Evolutionary conservation across 2,113 vertebrate species (phyloP).

Genomic region (Typhlomys cinereus): DNA sequence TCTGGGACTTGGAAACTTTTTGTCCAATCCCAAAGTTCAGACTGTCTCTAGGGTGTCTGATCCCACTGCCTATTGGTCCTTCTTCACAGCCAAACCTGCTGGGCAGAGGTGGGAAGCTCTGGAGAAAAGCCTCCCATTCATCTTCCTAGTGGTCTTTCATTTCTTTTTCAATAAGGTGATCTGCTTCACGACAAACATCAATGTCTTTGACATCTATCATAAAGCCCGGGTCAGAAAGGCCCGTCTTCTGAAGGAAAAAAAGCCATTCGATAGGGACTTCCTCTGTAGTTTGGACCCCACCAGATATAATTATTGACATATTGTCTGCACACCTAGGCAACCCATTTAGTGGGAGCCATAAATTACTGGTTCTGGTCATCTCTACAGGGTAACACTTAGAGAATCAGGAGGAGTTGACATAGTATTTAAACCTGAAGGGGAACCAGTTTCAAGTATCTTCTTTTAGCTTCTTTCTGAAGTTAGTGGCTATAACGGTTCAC

Average conservation of each 20-base stretch:
- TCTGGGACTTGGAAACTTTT: neutral
- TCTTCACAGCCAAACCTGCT: slow-evolving; percentile 53
- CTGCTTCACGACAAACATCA: slow-evolving; percentile 84
- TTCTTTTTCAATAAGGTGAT: slow-evolving; percentile 86
- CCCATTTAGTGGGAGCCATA: slow-evolving; percentile 82
- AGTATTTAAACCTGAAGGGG: neutral
- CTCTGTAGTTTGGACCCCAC: slow-evolving; percentile 65
- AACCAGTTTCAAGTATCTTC: neutral
- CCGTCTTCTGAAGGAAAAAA: slow-evolving; percentile 86
- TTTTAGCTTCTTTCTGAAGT: slow-evolving; percentile 32
- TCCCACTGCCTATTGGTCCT: slow-evolving; percentile 35
- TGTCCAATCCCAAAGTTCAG: neutral
- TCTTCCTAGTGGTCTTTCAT: slow-evolving; percentile 84
- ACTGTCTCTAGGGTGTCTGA: slow-evolving; percentile 14
- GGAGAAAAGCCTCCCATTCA: slow-evolving; percentile 78
- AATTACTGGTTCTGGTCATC: slow-evolving; percentile 77
- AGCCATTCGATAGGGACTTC: slow-evolving; percentile 81
- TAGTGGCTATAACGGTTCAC: neutral
- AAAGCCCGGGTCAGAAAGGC: slow-evolving; percentile 83
- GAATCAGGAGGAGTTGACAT: slow-evolving; percentile 42
- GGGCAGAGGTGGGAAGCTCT: slow-evolving; percentile 62
- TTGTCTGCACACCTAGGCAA: slow-evolving; percentile 83
- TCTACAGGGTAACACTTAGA: slow-evolving; percentile 53
- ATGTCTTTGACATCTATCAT: slow-evolving; percentile 87
- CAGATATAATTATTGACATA: slow-evolving; percentile 87